These are phyloP conservation scores for Bradysia coprophila DNA, from an alignment of 1,140 invertebrate species.

Conservation along the genomic window DNA sequence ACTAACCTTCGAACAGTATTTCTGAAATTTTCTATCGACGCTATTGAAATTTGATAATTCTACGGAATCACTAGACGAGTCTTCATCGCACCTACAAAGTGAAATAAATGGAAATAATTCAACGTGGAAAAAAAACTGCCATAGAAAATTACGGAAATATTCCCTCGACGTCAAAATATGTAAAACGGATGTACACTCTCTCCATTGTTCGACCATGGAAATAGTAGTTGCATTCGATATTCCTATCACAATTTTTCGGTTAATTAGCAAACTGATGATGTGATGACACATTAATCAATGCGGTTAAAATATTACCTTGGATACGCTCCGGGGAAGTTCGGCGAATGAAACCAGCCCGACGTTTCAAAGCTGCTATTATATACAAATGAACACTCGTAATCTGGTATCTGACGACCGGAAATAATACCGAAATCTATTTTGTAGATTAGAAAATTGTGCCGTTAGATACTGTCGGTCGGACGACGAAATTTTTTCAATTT, in stretches of 20 bases:
- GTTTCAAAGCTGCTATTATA: constrained; percentile 59
- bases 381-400: constrained; percentile 62
- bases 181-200: constrained; percentile 69
- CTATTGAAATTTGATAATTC: constrained; percentile 88
- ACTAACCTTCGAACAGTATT: constrained; percentile 65
- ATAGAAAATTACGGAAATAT: constrained; percentile 57
- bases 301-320: constrained; percentile 28
- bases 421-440: constrained; percentile 48
- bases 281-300: too few relatives aligned
- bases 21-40: constrained; percentile 63
- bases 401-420: constrained; percentile 47
- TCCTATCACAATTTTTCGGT: too few relatives aligned
- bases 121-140: constrained; percentile 1
- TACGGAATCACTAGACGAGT: constrained; percentile 79
- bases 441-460: constrained; percentile 17
- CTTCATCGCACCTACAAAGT: constrained; percentile 73
- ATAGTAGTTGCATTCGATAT: constrained; percentile 88
- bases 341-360: constrained; percentile 73
- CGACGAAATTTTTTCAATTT: too few relatives aligned
- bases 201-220: constrained; percentile 71
- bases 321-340: constrained; percentile 86
- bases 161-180: constrained; percentile 83
- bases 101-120: constrained; percentile 9
- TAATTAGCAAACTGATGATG: too few relatives aligned
- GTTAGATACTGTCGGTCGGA: too few relatives aligned